phyloP scores from a whole-genome alignment of 2,797 vertebrate species.

The Acrocephalus scirpaceus region DNA sequence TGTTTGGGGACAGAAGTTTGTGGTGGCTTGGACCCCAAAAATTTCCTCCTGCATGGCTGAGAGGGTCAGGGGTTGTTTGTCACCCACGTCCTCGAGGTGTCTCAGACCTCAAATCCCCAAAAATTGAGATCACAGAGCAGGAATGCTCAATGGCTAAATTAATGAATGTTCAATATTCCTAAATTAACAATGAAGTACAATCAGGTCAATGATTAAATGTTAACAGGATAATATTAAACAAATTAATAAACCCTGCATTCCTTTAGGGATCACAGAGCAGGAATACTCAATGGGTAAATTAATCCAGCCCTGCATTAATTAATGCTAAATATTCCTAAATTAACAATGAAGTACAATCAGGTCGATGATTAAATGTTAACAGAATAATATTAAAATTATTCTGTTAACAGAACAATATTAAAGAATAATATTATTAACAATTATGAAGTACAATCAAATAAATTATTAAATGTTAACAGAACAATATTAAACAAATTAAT shows the following conservation, averaged over 20 bases:
- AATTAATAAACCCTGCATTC: no score
- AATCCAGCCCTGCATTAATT: neutral
- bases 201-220: no score
- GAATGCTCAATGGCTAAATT: neutral
- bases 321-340: neutral
- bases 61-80: neutral
- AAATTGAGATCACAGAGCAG: accelerated
- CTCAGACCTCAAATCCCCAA: neutral
- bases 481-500: no score
- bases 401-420: no score
- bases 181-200: neutral
- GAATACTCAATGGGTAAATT: neutral
- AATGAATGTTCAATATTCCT: neutral
- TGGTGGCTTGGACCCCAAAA: neutral
- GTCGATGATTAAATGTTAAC: no score
- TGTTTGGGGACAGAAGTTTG: neutral
- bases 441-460: accelerated
- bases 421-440: neutral
- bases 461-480: no score
- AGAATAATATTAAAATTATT: no score
- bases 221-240: no score
- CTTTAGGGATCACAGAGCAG: accelerated
- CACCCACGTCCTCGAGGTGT: neutral
- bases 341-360: accelerated
- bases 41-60: neutral